Base-by-base conservation (phyloP, 2,797 vertebrate genomes). In the Manis javanica region DNA sequence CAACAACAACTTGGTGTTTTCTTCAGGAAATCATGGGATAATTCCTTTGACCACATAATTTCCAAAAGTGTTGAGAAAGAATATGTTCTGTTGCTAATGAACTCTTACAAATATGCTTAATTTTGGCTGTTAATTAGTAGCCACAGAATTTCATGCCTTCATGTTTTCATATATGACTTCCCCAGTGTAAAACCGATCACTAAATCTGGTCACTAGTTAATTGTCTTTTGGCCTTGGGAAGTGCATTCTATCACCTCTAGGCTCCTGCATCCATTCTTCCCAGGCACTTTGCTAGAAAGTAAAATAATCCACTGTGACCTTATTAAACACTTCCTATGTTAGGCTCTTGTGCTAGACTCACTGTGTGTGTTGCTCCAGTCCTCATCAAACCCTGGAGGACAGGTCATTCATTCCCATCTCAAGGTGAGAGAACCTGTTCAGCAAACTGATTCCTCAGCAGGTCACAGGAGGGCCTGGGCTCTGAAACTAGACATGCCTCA, bases 1-100 rank as follows among this genome's bases (percentile, higher is more conserved):
- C 10, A 74, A 90, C 55, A 83, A 85, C 16, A 18, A 19, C 34
- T 34, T 34, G 5, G 10, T 49, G 51, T 85, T 66, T 78, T 84
- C 69, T 81, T 92, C 13, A 53, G 55, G 39, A 11, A 63, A 79
- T 49, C 15, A 71, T 26, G 49, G 5, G 34, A 14, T 75, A 49
- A 84, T 91, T 93, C 61, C 49, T 68, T 92, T 87, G 31, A 78
- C 63, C 83, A 63, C 16, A 64, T 42, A 74, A 81, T 87, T 77
- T 79, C 53, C 79, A 42, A 69, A 75, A 83, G 87, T 46, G 7
- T 68, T 14, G 37, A 74, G 49, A 63, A 74, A 59, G 64, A 75
- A 24, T 23, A 57, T 18, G 19, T 5, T 0, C 26, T 82, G 14
- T 16, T 57, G 19, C 53, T 91, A 49, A 14, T 84, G 55, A 87